Percentiles rank a stretch among this genome's conserved stretches.
Conservation (phyloP, 1,140 invertebrate species). For the Sarcophaga peregrina region DNA sequence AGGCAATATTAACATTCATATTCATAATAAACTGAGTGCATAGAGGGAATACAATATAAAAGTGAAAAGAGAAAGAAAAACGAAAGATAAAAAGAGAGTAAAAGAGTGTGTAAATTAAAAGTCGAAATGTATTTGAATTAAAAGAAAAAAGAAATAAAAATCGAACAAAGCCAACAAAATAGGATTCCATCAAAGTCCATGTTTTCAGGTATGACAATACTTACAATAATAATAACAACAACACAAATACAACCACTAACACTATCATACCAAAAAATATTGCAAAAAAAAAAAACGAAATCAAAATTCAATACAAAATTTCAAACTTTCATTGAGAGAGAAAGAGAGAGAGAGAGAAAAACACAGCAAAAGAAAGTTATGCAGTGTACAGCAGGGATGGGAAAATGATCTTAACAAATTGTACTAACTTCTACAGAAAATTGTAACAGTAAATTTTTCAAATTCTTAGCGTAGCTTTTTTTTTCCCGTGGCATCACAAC, state of each 20-base stretch:
- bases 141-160: not conserved
- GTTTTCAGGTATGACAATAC: constrained; percentile 41
- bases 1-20: no score
- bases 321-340: not conserved
- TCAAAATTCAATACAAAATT: not conserved
- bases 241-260: not conserved
- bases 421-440: no score
- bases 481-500: no score
- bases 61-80: no score
- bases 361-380: not conserved
- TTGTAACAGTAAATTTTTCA: no score
- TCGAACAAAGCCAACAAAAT: constrained; percentile 42
- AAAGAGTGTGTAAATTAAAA: constrained; percentile 23
- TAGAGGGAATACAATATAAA: no score
- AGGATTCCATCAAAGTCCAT: constrained; percentile 46
- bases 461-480: no score
- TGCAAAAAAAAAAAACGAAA: not conserved
- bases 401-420: no score
- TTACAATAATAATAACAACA: no score
- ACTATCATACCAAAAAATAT: not conserved
- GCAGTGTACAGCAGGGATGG: no score
- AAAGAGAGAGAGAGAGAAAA: not conserved
- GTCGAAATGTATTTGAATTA: constrained; percentile 30
- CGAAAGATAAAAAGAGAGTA: not conserved
- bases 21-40: no score